Evolutionary conservation across 2,888 invertebrate species (phyloP), one percentile per base, ranked within the genome.

Genomic region (Lithosia quadra): DNA sequence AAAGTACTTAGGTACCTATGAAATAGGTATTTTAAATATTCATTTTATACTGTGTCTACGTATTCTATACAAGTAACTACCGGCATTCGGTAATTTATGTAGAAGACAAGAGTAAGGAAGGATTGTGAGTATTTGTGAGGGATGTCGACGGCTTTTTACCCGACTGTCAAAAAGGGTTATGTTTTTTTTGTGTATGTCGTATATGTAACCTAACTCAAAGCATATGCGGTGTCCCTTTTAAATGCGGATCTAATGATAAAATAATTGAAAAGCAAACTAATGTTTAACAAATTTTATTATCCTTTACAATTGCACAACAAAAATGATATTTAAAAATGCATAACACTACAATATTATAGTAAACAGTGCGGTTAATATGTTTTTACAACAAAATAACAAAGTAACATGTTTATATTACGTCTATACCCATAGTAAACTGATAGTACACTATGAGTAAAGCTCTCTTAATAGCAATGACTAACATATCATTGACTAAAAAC

Each of bases 271-370:
- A 60, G 36, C 36, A 22, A 60, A 15, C 0, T 34, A 56, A 36
- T 58, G 59, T 80, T 84, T 81, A 85, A 83, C 84, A 87, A 86
- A 71, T 82, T 91, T 90, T 90, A 90, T 87, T 91, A 86, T 79
- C 81, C 72, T 84, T 85, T 84, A 84, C 67, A 80, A 75, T 82
- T 85, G 90, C 88, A 90, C 87, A 90, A 90, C 86, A 91, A 89
- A 89, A 79, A 70, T 86, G 78, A 86, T 84, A 81, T 86, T 85
- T 86, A 91, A 91, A 93, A 93, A 94, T 94, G 93, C 93, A 91
- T 89, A 90, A 91, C 84, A 80, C 83, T 86, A 86, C 81, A 63
- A 34, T 63, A 71, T 75, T 74, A 75, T 58, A 67, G 69, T 81
- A 83, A 63, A 83, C 79, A 75, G 68, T 78, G 73, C 69, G 74